Evolutionary conservation across 2,113 vertebrate species (phyloP), one percentile per base, ranked within the genome.

Genomic region (Neolamprologus modestus): DNA sequence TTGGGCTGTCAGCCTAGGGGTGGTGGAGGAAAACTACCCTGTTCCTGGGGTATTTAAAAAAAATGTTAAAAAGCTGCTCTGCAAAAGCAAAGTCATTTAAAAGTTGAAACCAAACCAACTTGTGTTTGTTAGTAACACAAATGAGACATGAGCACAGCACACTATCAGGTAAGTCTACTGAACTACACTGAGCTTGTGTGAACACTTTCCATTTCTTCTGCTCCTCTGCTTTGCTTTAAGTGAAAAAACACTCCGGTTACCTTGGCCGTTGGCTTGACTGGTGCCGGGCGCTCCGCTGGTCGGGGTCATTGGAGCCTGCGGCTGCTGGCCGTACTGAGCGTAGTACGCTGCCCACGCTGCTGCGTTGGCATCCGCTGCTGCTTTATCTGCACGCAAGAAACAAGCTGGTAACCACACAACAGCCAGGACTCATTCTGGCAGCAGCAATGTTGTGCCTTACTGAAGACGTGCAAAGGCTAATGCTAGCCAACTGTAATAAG

Each of bases 311-410:
- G 98, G 98, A 86, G 98, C 97, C 97, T 99, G 97, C 0, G 97
- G 98, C 92, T 99, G 99, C 88, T 99, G 98, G 54, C 99, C 97
- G 90, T 99, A 99, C 95, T 99, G 99, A 92, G 99, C 98, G 84
- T 99, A 99, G 91, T 99, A 99, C 8, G 99, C 99, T 86, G 99
- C 99, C 99, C 99, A 99, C 0, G 99, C 98, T 61, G 99, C 98
- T 50, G 99, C 99, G 87, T 99, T 99, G 83, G 99, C 98, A 88
- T 99, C 99, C 1, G 98, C 97, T 84, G 98, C 98, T 89, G 98
- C 97, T 95, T 99, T 99, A 94, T 98, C 98, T 99, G 88, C 11
- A 76, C 6, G 82, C n/a, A 86, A 76, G 2, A 57, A 59, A 5
- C 14, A 26, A 6, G 47, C 14, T 12, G 14, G 47, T 52, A 78